A percentile compares a stretch with the other conserved stretches of the same genome.
phyloP scores from a whole-genome alignment of 2,797 vertebrate species.

The Rhabdophis nuchalis region DNA sequence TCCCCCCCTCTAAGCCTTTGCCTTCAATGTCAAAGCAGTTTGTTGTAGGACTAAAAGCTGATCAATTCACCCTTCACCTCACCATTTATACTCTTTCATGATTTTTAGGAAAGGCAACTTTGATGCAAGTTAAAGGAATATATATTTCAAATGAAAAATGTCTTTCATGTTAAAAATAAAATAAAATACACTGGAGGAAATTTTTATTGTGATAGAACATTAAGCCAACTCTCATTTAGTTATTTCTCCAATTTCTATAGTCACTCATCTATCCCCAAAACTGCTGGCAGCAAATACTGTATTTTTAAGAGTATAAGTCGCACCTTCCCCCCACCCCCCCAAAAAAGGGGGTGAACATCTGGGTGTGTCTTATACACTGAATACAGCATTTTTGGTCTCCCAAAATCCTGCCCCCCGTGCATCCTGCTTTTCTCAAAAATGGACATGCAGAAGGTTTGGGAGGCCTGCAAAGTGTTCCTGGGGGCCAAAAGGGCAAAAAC shows the following conservation, averaged over 20 bases:
- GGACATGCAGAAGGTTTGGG: too few relatives aligned
- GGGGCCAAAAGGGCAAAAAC: too few relatives aligned
- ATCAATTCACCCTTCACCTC: slow-evolving; percentile 29
- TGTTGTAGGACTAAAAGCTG: background rate
- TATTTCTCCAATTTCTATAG: background rate
- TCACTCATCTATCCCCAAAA: slow-evolving; percentile 15
- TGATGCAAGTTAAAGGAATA: slow-evolving; percentile 15
- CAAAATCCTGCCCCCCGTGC: too few relatives aligned
- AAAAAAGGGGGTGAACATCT: too few relatives aligned
- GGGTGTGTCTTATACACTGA: too few relatives aligned
- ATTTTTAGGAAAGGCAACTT: background rate
- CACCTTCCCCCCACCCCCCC: too few relatives aligned
- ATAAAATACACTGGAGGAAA: background rate
- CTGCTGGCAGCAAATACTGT: background rate
- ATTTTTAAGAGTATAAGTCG: too few relatives aligned
- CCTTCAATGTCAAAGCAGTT: slow-evolving; percentile 10
- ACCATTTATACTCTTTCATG: background rate
- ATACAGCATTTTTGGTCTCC: too few relatives aligned
- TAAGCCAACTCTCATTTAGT: slow-evolving; percentile 1
- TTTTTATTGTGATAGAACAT: background rate
- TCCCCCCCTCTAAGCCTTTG: background rate
- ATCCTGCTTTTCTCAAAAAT: too few relatives aligned
- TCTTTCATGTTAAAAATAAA: slow-evolving; percentile 21
- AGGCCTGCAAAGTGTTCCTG: too few relatives aligned
- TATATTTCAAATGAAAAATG: background rate